phyloP scores from a whole-genome alignment of 2,113 vertebrate genomes.

The Apteryx owenii region DNA sequence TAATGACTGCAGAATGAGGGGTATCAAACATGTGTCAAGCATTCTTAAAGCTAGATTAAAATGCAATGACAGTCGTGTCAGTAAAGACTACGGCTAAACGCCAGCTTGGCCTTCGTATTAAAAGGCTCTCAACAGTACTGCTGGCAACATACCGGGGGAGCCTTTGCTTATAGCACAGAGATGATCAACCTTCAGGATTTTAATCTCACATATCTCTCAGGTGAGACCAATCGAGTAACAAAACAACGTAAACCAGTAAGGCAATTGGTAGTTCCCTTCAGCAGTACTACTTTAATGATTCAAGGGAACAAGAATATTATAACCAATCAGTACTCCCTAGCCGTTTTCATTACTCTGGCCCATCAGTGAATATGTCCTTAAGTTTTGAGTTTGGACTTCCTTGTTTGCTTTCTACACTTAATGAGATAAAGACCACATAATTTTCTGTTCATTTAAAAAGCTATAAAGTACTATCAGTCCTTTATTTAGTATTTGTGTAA shows the following conservation, averaged over 20 bases:
- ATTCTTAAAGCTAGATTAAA: background rate
- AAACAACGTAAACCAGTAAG: background rate
- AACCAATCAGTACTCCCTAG: background rate
- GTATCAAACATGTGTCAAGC: fast-evolving
- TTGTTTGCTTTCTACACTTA: background rate
- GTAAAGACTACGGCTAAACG: background rate
- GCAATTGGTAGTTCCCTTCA: background rate
- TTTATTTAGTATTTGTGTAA: background rate
- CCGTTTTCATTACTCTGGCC: background rate
- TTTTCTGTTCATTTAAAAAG: background rate
- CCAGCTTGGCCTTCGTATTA: background rate
- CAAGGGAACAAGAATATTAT: background rate
- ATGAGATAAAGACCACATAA: background rate
- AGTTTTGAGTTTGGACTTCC: background rate
- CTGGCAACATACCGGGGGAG: background rate
- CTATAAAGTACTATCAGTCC: background rate
- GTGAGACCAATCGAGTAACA: background rate
- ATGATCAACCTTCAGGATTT: background rate
- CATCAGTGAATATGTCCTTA: background rate
- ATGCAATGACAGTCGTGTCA: background rate
- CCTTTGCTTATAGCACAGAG: background rate
- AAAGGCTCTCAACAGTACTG: background rate
- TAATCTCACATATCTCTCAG: background rate
- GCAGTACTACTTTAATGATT: background rate
- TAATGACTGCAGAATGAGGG: background rate